Conservation (phyloP, 2,888 invertebrate genomes). For the Drosophila planitibia region DNA sequence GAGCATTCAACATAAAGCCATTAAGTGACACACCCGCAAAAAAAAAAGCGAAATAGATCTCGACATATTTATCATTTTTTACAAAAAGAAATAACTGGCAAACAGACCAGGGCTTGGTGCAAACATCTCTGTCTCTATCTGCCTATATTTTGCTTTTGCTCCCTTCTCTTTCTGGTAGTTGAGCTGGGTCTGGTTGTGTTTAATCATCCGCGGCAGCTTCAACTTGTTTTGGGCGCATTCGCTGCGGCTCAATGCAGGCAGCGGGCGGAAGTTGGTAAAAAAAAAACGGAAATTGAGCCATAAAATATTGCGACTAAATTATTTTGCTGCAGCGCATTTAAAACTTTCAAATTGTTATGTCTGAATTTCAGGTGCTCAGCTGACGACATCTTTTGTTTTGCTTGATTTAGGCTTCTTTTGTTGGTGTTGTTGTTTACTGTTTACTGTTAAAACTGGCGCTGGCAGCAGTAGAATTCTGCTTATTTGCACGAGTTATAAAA, state of each 20-base stretch:
- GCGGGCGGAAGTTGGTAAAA: conserved; percentile 75
- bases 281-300: conserved; percentile 76
- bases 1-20: conserved; percentile 62
- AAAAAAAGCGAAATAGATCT: conserved; percentile 63
- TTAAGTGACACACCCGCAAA: conserved; percentile 73
- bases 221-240: conserved; percentile 64
- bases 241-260: conserved; percentile 63
- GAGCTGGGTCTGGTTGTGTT: conserved; percentile 45
- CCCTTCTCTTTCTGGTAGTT: conserved; percentile 10
- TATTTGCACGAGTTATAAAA: conserved; percentile 41
- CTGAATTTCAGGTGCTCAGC: conserved; percentile 33
- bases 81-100: conserved; percentile 38
- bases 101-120: conserved; percentile 66
- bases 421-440: background rate
- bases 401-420: background rate
- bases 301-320: conserved; percentile 65
- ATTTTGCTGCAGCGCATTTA: conserved; percentile 39
- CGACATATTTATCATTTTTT: conserved; percentile 68
- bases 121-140: conserved; percentile 28
- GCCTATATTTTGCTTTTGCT: background rate
- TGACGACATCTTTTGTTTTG: conserved; percentile 11
- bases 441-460: conserved; percentile 1
- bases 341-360: conserved; percentile 37
- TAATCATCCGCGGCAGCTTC: conserved; percentile 70
- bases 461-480: background rate